These are phyloP conservation scores for Chalcosyrphus nemorum DNA, from an alignment of 2,888 invertebrate genomes.

Conservation along the genomic window DNA sequence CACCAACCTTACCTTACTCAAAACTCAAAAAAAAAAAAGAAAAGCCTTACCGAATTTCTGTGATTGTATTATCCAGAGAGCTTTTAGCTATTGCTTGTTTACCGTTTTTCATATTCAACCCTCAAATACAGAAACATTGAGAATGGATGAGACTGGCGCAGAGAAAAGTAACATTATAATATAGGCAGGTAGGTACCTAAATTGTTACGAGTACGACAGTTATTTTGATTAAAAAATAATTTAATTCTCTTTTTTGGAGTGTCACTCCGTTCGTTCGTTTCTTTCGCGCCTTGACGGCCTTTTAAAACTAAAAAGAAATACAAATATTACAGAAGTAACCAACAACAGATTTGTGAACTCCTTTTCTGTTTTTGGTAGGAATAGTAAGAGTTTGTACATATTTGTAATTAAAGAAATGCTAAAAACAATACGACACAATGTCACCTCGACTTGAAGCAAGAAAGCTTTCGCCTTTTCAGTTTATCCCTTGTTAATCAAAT, in stretches of 20 bases:
- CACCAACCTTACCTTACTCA: neutral
- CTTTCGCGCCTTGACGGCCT: neutral
- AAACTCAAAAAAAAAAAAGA: neutral
- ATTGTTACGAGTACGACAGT: constrained; percentile 50
- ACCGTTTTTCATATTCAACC: constrained; percentile 54
- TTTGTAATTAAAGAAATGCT: constrained; percentile 49
- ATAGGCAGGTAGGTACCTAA: no score
- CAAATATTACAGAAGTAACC: neutral
- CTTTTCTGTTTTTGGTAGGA: constrained; percentile 42
- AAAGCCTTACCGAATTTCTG: constrained; percentile 41
- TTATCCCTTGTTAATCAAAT: neutral
- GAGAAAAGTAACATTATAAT: neutral
- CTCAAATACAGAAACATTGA: constrained; percentile 17
- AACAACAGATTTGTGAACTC: constrained; percentile 69
- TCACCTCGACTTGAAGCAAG: constrained; percentile 16
- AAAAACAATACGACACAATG: constrained; percentile 62
- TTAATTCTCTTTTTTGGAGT: constrained; percentile 60
- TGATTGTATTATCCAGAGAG: constrained; percentile 62
- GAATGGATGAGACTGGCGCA: constrained; percentile 11
- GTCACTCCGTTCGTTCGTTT: constrained; percentile 38
- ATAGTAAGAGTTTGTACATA: constrained; percentile 2
- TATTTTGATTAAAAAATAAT: constrained; percentile 73
- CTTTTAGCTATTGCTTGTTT: constrained; percentile 70
- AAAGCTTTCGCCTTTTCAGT: constrained; percentile 36
- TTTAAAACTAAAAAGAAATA: constrained; percentile 7